Evolutionary conservation across 2,797 vertebrate species (phyloP).

Genomic region (Onychomys torridus): DNA sequence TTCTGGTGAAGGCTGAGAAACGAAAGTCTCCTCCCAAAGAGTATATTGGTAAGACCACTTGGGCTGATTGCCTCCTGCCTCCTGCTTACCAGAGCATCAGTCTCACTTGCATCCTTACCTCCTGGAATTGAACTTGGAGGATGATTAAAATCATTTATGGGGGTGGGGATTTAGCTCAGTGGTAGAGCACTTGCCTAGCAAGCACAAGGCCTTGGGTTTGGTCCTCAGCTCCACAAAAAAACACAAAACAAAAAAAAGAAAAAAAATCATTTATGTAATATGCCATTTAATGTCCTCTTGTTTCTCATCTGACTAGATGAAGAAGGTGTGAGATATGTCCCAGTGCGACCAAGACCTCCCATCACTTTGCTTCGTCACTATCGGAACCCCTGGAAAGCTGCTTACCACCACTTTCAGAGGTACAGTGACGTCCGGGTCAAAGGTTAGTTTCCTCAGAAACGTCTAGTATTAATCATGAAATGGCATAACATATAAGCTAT

Average conservation of each 20-base stretch:
- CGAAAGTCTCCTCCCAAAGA: slow-evolving; percentile 97
- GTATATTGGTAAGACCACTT: slow-evolving; percentile 92
- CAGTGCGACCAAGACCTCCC: slow-evolving; percentile 94
- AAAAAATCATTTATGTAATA: too few relatives aligned
- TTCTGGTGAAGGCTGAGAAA: slow-evolving; percentile 93
- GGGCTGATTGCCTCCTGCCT: accelerated
- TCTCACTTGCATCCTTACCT: background rate
- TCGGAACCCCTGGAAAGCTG: slow-evolving; percentile 99
- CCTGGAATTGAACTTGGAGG: background rate
- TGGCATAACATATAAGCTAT: background rate
- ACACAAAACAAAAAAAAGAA: too few relatives aligned
- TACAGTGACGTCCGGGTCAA: slow-evolving; percentile 98
- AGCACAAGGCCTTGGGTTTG: too few relatives aligned
- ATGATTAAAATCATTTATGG: too few relatives aligned
- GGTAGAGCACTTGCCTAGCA: too few relatives aligned
- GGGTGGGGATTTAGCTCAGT: too few relatives aligned
- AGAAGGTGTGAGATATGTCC: slow-evolving; percentile 98
- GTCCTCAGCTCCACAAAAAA: too few relatives aligned
- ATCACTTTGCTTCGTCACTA: slow-evolving; percentile 97
- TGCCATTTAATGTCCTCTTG: background rate
- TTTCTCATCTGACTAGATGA: slow-evolving; percentile 90
- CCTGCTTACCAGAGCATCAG: too few relatives aligned
- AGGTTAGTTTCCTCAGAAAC: slow-evolving; percentile 89
- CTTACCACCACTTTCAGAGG: slow-evolving; percentile 99
- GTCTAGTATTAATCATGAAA: background rate